Evolutionary conservation across 2,888 invertebrate genomes (phyloP).

Genomic region (Ceraclea dissimilis): DNA sequence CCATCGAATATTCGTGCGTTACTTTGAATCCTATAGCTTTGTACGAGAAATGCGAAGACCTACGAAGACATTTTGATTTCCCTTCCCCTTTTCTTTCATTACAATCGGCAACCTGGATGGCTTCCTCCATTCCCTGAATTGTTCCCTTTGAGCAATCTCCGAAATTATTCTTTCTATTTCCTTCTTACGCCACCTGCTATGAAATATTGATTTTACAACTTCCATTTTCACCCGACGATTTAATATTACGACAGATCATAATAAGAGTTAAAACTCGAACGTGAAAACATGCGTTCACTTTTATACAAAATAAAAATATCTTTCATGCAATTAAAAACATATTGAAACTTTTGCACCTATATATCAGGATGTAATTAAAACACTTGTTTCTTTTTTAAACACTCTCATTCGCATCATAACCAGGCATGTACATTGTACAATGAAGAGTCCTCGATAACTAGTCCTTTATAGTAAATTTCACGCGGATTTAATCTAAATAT

Average conservation of each 20-base stretch:
- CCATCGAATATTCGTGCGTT: background rate
- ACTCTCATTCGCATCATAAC: too few relatives aligned
- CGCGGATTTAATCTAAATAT: too few relatives aligned
- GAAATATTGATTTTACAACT: background rate
- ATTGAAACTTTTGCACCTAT: too few relatives aligned
- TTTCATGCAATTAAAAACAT: too few relatives aligned
- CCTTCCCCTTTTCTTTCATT: slow-evolving; percentile 17
- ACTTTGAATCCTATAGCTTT: background rate
- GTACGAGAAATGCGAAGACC: slow-evolving; percentile 1
- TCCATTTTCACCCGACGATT: background rate
- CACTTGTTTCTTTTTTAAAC: too few relatives aligned
- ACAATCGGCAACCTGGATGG: slow-evolving; percentile 37
- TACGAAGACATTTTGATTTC: slow-evolving; percentile 6
- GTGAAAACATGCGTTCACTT: too few relatives aligned
- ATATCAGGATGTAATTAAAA: too few relatives aligned
- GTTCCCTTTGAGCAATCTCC: slow-evolving; percentile 38
- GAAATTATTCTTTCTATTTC: slow-evolving; percentile 37
- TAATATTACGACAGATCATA: background rate
- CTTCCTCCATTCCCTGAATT: slow-evolving; percentile 36
- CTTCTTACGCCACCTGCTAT: slow-evolving; percentile 9
- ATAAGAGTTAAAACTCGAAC: too few relatives aligned
- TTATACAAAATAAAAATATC: too few relatives aligned
- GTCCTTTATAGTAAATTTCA: too few relatives aligned
- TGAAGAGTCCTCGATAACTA: too few relatives aligned
- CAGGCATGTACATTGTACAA: too few relatives aligned